Evolutionary conservation across 2,888 invertebrate genomes (phyloP).

Genomic region (Byasa hedistus): DNA sequence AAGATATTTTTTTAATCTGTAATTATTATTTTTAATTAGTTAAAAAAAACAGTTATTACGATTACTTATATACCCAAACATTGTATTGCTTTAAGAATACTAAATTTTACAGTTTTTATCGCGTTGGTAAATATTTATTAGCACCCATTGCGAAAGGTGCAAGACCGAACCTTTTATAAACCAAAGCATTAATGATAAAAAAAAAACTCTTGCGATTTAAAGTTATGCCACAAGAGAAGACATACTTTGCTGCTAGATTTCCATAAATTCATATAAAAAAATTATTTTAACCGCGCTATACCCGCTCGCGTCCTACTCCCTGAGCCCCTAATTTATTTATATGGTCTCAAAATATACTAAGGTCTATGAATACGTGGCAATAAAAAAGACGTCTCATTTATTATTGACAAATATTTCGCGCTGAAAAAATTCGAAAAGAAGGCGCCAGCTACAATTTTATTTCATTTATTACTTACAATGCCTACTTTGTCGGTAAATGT

Average conservation of each 20-base stretch:
- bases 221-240: no score
- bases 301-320: conserved; percentile 33
- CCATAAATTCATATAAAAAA: not conserved
- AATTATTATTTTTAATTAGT: no score
- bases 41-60: no score
- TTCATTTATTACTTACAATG: conserved; percentile 62
- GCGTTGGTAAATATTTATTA: no score
- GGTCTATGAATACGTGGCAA: conserved; percentile 60
- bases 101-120: no score
- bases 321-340: conserved; percentile 53
- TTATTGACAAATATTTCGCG: conserved; percentile 79
- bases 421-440: conserved; percentile 65
- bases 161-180: not conserved
- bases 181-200: not conserved
- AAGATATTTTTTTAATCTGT: no score
- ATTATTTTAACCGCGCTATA: not conserved
- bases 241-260: not conserved
- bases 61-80: no score
- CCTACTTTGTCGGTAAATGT: conserved; percentile 55
- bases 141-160: not conserved
- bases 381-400: conserved; percentile 78
- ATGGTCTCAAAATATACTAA: conserved; percentile 57
- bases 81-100: no score
- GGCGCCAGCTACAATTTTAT: conserved; percentile 72
- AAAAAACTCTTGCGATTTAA: no score